Percentiles rank a stretch among this genome's conserved stretches.
Conservation (phyloP, 2,888 invertebrate species). For the Sycophila texana region DNA sequence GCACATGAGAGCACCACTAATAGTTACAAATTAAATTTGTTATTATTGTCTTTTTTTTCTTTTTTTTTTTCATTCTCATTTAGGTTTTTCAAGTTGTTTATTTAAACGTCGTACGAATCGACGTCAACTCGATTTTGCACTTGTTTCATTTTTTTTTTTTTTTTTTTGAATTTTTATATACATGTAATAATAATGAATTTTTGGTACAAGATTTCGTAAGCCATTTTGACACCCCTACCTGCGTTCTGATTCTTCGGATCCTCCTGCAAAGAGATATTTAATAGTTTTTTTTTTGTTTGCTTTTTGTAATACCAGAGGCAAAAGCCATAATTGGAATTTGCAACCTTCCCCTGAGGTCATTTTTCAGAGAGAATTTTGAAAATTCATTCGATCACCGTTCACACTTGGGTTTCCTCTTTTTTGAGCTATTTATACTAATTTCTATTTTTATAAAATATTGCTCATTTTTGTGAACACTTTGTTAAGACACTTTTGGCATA, state of each 20-base stretch:
- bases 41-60: slow-evolving; percentile 56
- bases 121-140: too few species aligned
- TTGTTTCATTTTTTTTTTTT: background rate
- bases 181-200: slow-evolving; percentile 33
- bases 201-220: slow-evolving; percentile 58
- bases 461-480: too few species aligned
- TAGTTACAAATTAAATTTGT: slow-evolving; percentile 52
- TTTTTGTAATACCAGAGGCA: background rate
- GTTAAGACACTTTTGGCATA: slow-evolving; percentile 15
- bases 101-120: too few species aligned
- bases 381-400: slow-evolving; percentile 9
- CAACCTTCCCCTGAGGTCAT: slow-evolving; percentile 31
- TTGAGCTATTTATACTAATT: background rate
- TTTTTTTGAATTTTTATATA: too few species aligned
- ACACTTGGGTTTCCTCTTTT: background rate
- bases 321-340: slow-evolving; percentile 29
- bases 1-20: slow-evolving; percentile 57
- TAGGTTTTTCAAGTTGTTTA: too few species aligned
- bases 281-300: slow-evolving; percentile 52
- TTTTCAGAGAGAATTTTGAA: slow-evolving; percentile 42
- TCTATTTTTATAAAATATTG: slow-evolving; percentile 13
- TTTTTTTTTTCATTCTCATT: slow-evolving; percentile 43
- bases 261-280: slow-evolving; percentile 52
- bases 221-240: slow-evolving; percentile 66
- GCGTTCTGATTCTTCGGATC: slow-evolving; percentile 57